phyloP scores from a whole-genome alignment of 2,113 vertebrate genomes.

The Psittacara wagleri region DNA sequence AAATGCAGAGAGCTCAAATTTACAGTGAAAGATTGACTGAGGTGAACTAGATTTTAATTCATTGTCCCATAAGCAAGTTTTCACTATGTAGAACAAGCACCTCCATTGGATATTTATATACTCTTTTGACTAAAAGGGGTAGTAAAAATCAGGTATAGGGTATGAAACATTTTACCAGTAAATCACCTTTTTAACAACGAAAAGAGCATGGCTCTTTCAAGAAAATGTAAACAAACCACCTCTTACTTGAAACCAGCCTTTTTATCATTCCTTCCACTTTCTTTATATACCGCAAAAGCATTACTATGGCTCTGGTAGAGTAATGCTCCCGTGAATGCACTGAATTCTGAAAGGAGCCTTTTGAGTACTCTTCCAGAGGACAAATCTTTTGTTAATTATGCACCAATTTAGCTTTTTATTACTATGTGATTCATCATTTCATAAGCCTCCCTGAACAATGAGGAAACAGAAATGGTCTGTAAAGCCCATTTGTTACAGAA shows the following conservation, averaged over 20 bases:
- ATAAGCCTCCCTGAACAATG: neutral
- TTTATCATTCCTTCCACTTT: neutral
- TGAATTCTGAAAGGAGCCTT: neutral
- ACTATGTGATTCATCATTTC: neutral
- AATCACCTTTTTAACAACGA: neutral
- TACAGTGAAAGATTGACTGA: neutral
- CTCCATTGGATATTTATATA: neutral
- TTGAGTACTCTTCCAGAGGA: neutral
- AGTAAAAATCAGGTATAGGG: neutral
- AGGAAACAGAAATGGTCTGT: neutral
- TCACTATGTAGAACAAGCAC: neutral
- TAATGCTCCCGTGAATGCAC: neutral
- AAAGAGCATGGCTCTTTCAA: neutral
- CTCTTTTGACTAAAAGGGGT: neutral
- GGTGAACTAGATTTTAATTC: neutral
- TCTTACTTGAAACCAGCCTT: neutral
- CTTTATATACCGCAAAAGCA: rapidly evolving
- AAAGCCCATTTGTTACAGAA: neutral
- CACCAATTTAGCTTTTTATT: neutral
- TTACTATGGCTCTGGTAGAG: rapidly evolving
- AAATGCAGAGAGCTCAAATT: neutral
- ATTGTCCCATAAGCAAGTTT: neutral
- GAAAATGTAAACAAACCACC: neutral
- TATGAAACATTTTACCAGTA: neutral
- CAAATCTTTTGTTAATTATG: neutral